These are phyloP conservation scores for Limosa lapponica DNA, from an alignment of 2,797 vertebrate genomes.

Conservation along the genomic window DNA sequence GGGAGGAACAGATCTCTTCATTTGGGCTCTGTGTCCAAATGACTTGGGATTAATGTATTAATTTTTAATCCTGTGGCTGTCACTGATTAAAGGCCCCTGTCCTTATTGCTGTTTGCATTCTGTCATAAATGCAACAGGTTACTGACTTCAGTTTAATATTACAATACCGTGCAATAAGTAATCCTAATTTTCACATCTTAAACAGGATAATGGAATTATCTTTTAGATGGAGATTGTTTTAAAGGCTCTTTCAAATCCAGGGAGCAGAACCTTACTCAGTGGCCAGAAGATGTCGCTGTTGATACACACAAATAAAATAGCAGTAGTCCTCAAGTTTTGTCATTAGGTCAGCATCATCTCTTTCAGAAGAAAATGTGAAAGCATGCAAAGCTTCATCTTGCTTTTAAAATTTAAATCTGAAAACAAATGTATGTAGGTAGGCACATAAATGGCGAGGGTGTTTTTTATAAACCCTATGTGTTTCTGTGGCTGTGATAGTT, in stretches of 20 bases:
- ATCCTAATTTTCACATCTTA: background rate
- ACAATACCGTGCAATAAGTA: background rate
- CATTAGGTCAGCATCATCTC: background rate
- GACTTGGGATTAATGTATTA: background rate
- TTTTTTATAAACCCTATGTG: background rate
- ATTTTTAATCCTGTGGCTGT: background rate
- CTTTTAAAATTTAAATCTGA: background rate
- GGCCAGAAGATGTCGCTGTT: constrained; percentile 39
- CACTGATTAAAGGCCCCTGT: background rate
- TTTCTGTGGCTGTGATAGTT: background rate
- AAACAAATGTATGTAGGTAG: background rate
- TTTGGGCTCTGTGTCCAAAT: background rate
- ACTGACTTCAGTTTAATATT: background rate
- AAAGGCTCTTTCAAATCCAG: background rate
- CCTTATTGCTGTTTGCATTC: background rate
- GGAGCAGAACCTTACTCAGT: background rate
- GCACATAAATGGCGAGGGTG: background rate
- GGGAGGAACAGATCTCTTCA: background rate
- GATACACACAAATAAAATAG: background rate
- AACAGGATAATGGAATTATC: background rate
- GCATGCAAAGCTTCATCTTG: background rate
- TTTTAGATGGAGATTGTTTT: background rate
- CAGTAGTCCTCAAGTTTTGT: background rate
- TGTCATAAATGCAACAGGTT: background rate
- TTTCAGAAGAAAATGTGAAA: background rate